Conservation (phyloP, 2,113 vertebrate genomes). For the Nothobranchius kuhntae region DNA sequence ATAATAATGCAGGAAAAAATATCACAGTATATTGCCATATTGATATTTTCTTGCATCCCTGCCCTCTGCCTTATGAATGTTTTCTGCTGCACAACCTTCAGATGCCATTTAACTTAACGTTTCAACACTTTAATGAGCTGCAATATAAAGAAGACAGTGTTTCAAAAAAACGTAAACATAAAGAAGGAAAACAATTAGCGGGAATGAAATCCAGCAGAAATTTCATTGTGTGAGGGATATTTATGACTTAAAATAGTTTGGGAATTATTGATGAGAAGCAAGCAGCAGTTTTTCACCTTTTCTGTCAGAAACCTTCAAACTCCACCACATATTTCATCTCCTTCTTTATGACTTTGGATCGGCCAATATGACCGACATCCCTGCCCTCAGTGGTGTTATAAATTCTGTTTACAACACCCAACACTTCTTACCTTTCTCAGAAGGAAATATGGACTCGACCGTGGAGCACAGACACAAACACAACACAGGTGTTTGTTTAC, state of each 20-base stretch:
- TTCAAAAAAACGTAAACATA: too few relatives aligned
- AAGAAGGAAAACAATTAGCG: background rate
- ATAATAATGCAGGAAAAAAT: too few relatives aligned
- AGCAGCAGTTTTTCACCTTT: background rate
- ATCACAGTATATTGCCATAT: too few relatives aligned
- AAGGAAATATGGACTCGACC: constrained; percentile 13
- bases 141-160: too few relatives aligned
- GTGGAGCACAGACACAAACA: background rate
- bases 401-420: constrained; percentile 1
- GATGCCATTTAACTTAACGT: too few relatives aligned
- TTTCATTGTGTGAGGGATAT: background rate
- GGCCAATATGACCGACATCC: constrained; percentile 10
- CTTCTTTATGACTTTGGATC: background rate
- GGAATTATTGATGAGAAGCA: background rate
- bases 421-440: constrained; percentile 9
- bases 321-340: constrained; percentile 4
- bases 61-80: too few relatives aligned
- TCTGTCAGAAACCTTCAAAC: background rate
- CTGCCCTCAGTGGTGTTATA: constrained; percentile 3
- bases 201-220: too few relatives aligned
- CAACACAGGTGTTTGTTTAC: background rate
- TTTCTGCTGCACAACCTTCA: too few relatives aligned
- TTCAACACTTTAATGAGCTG: too few relatives aligned
- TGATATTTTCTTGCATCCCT: too few relatives aligned
- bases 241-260: background rate